Evolutionary conservation across 2,797 vertebrate species (phyloP).

Genomic region (Catamblyrhynchus diadema): DNA sequence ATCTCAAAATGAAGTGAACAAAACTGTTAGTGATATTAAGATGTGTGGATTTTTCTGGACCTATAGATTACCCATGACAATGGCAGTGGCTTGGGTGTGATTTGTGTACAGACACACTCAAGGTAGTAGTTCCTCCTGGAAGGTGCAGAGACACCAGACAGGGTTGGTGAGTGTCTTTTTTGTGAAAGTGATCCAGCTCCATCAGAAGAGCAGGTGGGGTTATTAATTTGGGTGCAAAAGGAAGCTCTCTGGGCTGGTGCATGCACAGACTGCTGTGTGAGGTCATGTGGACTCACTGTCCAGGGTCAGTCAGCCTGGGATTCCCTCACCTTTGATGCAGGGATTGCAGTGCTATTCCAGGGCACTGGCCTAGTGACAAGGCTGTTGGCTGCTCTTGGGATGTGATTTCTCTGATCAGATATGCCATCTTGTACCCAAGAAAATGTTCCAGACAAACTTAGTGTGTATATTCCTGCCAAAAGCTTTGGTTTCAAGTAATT

Average conservation of each 20-base stretch:
- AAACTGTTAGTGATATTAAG: background rate
- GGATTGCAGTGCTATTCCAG: background rate
- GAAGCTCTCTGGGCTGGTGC: background rate
- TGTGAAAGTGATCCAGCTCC: background rate
- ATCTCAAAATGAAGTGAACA: background rate
- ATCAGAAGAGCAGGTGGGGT: background rate
- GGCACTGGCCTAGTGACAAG: background rate
- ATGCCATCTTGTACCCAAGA: background rate
- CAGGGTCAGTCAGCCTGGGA: background rate
- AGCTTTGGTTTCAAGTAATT: slow-evolving; percentile 15
- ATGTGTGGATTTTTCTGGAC: background rate
- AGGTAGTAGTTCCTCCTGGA: background rate
- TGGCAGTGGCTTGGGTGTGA: background rate
- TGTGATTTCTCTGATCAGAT: background rate
- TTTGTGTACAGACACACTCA: background rate
- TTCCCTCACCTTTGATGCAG: background rate
- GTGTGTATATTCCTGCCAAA: background rate
- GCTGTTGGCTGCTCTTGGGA: background rate
- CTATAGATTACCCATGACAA: background rate
- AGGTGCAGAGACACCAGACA: background rate
- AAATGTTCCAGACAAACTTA: background rate
- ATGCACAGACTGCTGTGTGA: background rate
- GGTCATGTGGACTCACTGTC: background rate
- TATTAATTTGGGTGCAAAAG: background rate
- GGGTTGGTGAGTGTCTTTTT: background rate